Evolutionary conservation across 2,113 vertebrate species (phyloP), one percentile per base, ranked within the genome.

Genomic region (Chelonoidis abingdonii): DNA sequence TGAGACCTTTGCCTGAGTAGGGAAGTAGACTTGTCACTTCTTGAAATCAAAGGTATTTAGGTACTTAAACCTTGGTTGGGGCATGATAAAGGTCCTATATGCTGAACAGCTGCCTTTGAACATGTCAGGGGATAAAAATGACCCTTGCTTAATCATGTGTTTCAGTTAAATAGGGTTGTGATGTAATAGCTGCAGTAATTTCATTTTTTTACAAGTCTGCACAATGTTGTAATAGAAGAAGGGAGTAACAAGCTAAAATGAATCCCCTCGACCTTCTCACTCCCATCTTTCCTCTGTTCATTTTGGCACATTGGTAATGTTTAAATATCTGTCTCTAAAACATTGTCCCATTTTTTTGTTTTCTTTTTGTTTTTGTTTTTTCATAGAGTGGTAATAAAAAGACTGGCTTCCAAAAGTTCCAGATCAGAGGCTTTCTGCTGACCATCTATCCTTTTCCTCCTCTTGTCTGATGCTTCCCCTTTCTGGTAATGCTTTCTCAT

Each of bases 361-460:
- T 47, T 47, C 8, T 5, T 86, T 89, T 93, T 92, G 86, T 50
- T 78, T 57, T 93, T 85, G 10, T 88, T 89, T 93, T 92, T 92
- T 22, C 35, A 50, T 79, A 24, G 6, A 12, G 9, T 59, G 69
- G 27, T 10, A 14, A 0, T 31, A 12, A 24, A 84, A 3, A 82
- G 41, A 4, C 1, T 12, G 50, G 5, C 9, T 2, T 56, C 93
- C 93, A 90, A 81, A 8, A 82, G 12, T 87, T 86, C 50, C 87
- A 81, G 87, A 21, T 65, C 4, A 25, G 69, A 75, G n/a, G 9
- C 69, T 75, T 75, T 75, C 4, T 41, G 22, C 38, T 75, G 69
- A 75, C 35, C 21, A 24, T 75, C 35, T 75, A 8, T 22, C 69
- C 38, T 41, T 16, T 65, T 82, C 75, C 91, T 83, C 75, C 81